Evolutionary conservation across 2,888 invertebrate species (phyloP), one percentile per base, ranked within the genome.

Genomic region (Didymodactylos carnosus): DNA sequence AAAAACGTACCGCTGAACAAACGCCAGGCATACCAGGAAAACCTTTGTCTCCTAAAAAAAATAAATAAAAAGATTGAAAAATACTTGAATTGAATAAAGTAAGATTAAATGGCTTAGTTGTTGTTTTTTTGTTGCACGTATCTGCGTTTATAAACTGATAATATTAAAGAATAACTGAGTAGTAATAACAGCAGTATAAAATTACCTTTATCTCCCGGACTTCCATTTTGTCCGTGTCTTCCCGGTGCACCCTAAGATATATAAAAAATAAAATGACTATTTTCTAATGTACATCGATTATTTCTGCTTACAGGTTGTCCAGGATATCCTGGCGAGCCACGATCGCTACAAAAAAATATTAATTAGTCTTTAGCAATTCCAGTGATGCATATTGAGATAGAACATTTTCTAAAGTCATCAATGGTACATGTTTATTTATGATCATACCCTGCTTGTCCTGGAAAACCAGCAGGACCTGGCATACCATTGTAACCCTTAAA

Each of bases 21-120:
- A 79, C 78, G 23, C 81, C 81, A 70, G 77, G 77, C 7, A 80
- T 76, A 29, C 82, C 82, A n/a, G 79, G 72, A 25, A 53, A 69
- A 69, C 75, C 75, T 23, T 39, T 41, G 16, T 75, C 72, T 69
- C 75, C 74, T 69, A 35, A n/a, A 35, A 49, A 19, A 23, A n/a
- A 14, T 14, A n/a, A 35, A n/a, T n/a, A n/a, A n/a, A n/a, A n/a
- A n/a, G n/a, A n/a, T n/a, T n/a, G n/a, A n/a, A n/a, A n/a, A n/a
- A n/a, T n/a, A n/a, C n/a, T n/a, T n/a, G n/a, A n/a, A n/a, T n/a
- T n/a, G n/a, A n/a, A n/a, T n/a, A n/a, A n/a, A n/a, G n/a, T n/a
- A n/a, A n/a, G n/a, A n/a, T n/a, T n/a, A n/a, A n/a, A n/a, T n/a
- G n/a, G n/a, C n/a, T n/a, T n/a, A n/a, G n/a, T n/a, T n/a, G n/a